Conservation (phyloP, 2,888 invertebrate genomes). For the Monopis laevigella region DNA sequence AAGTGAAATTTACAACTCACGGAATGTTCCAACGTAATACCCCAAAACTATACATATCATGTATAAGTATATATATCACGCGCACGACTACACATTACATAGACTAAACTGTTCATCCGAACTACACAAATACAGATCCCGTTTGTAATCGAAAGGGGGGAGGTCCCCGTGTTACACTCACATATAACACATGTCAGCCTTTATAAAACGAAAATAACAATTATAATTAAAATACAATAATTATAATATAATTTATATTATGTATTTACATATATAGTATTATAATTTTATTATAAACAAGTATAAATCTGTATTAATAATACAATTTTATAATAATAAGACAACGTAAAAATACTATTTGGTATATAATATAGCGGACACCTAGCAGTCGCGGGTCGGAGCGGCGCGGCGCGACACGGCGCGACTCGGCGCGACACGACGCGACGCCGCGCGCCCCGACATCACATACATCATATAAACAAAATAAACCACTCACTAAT, state of each 20-base stretch:
- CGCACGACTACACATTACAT: no score
- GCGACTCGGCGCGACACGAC: no score
- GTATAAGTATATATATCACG: no score
- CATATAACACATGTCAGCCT: constrained; percentile 48
- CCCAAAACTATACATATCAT: no score
- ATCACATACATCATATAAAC: constrained; percentile 32
- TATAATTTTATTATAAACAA: constrained; percentile 56
- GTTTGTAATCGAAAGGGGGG: no score
- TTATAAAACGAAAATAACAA: constrained; percentile 56
- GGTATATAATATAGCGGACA: constrained; percentile 64
- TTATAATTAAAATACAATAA: constrained; percentile 58
- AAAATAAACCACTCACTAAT: constrained; percentile 66
- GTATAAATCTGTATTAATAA: constrained; percentile 46
- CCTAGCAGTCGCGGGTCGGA: constrained; percentile 63
- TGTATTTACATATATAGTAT: constrained; percentile 62
- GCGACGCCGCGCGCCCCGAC: background rate
- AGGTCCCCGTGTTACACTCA: background rate
- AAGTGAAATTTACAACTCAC: constrained; percentile 41
- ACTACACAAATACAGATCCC: no score
- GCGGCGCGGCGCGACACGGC: no score
- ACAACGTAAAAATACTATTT: constrained; percentile 67
- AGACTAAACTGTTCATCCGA: background rate
- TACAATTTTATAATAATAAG: constrained; percentile 57
- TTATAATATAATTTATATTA: constrained; percentile 57
- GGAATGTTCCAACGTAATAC: constrained; percentile 50